Evolutionary conservation across 2,888 invertebrate genomes (phyloP).

Genomic region (Xestia sexstrigata): DNA sequence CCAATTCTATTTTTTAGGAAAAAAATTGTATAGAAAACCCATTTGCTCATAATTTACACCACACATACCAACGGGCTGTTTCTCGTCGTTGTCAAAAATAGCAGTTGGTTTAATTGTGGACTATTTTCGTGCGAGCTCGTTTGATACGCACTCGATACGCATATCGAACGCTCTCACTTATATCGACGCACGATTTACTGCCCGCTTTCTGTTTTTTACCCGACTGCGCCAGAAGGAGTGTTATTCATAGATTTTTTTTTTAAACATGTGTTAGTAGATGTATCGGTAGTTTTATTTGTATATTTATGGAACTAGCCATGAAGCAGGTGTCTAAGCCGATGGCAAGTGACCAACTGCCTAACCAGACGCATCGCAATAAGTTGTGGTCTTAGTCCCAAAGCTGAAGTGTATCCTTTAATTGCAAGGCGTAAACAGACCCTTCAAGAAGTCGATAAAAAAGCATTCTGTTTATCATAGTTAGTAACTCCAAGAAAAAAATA

Average conservation of each 20-base stretch:
- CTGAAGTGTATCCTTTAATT: background rate
- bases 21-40: background rate
- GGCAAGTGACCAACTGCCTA: background rate
- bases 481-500: background rate
- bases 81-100: slow-evolving; percentile 79
- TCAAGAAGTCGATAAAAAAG: background rate
- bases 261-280: too few species aligned
- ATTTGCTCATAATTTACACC: slow-evolving; percentile 55
- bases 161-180: slow-evolving; percentile 63
- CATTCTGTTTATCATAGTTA: background rate
- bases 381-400: background rate
- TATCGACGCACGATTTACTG: slow-evolving; percentile 52
- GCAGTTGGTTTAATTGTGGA: slow-evolving; percentile 77
- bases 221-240: too few species aligned
- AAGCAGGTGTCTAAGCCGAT: background rate
- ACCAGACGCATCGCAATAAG: background rate
- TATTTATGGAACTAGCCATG: too few species aligned
- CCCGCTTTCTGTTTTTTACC: slow-evolving; percentile 1
- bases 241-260: too few species aligned
- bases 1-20: background rate
- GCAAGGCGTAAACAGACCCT: background rate
- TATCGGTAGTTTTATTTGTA: background rate
- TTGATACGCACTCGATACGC: slow-evolving; percentile 57
- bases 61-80: slow-evolving; percentile 72
- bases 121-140: slow-evolving; percentile 70